Evolutionary conservation across 2,113 vertebrate species (phyloP).

Genomic region (Australoheros scitulus): DNA sequence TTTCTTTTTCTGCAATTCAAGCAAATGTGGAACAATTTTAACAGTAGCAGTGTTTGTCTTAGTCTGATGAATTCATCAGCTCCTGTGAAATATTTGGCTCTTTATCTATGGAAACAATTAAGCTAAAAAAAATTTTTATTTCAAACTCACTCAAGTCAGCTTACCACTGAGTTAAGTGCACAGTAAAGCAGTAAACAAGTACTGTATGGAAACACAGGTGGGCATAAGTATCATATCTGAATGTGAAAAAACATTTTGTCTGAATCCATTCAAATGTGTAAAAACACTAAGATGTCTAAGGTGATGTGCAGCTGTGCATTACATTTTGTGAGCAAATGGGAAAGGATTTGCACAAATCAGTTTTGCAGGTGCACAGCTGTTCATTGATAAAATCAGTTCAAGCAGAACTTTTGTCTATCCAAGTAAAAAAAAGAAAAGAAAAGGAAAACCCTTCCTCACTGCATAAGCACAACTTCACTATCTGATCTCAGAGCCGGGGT

Average conservation of each 20-base stretch:
- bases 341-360: neutral
- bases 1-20: no score
- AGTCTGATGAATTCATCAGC: neutral
- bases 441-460: neutral
- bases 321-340: rapidly evolving
- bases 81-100: neutral
- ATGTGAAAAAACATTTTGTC: neutral
- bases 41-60: neutral
- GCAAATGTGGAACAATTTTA: neutral
- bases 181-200: neutral
- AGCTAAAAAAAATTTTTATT: no score
- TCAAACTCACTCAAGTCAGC: no score
- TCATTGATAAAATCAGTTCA: neutral
- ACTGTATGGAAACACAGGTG: neutral
- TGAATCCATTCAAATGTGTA: neutral
- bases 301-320: neutral
- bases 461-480: neutral
- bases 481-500: neutral
- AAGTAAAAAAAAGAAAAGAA: neutral
- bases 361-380: neutral
- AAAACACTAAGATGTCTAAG: rapidly evolving
- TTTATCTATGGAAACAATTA: neutral
- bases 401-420: neutral
- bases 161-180: no score
- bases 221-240: neutral